A percentile compares a stretch with the other conserved stretches of the same genome.
phyloP scores from a whole-genome alignment of 2,888 invertebrate species.

The Pasiphila rectangulata region DNA sequence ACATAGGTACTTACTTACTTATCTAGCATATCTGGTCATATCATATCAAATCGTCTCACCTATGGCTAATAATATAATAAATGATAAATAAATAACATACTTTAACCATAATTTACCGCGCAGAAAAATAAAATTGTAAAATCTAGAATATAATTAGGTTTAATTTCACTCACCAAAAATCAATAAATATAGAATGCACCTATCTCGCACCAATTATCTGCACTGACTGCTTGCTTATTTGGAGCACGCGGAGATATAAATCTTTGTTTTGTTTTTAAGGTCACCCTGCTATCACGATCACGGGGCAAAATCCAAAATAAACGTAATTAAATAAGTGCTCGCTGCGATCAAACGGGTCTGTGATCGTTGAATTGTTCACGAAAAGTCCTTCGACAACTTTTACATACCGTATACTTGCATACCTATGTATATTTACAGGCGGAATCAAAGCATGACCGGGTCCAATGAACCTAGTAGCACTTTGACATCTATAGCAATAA shows the following conservation, averaged over 20 bases:
- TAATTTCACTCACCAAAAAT: conserved; percentile 9
- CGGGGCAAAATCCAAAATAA: conserved; percentile 20
- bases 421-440: conserved; percentile 13
- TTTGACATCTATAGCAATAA: no score
- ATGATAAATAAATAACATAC: no score
- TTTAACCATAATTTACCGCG: no score
- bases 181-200: conserved; percentile 25
- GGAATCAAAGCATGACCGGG: conserved; percentile 1
- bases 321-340: conserved; percentile 19
- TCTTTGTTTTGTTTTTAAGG: conserved; percentile 42
- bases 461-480: no score
- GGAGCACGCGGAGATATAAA: conserved; percentile 38
- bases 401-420: conserved; percentile 3
- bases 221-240: conserved; percentile 48
- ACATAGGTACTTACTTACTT: no score
- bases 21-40: no score
- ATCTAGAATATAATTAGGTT: no score
- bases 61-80: no score
- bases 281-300: conserved; percentile 39
- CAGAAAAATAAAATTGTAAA: no score
- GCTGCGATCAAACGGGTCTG: conserved; percentile 19
- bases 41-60: no score
- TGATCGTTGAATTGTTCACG: conserved; percentile 13
- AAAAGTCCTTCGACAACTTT: conserved; percentile 18
- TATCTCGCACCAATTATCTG: conserved; percentile 40